Evolutionary conservation across 1,140 invertebrate species (phyloP).

Genomic region (Caenorhabditis tropicalis): DNA sequence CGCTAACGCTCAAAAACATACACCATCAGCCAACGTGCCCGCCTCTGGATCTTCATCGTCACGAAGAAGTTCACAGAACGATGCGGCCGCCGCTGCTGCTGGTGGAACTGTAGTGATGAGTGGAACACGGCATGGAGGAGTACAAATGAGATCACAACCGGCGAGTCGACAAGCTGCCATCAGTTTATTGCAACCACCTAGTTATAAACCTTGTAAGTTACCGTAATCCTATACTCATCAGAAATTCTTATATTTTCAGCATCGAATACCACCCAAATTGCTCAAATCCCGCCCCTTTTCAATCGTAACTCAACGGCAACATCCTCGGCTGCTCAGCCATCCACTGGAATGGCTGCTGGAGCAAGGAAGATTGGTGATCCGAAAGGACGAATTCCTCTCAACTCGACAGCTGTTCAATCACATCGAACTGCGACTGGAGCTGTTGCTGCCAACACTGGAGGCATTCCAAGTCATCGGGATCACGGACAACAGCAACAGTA

Average conservation of each 20-base stretch:
- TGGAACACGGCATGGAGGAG: constrained; percentile 32
- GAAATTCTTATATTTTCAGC: background rate
- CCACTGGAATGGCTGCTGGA: constrained; percentile 16
- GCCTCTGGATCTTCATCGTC: constrained; percentile 47
- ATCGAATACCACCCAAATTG: constrained; percentile 4
- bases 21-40: background rate
- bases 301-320: background rate
- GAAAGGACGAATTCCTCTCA: constrained; percentile 46
- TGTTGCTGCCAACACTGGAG: background rate
- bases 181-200: constrained; percentile 37
- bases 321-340: background rate
- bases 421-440: constrained; percentile 21
- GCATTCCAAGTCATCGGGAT: constrained; percentile 14
- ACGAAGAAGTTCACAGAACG: constrained; percentile 35
- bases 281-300: constrained; percentile 23
- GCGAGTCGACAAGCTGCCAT: constrained; percentile 21
- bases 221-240: background rate
- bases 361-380: constrained; percentile 46
- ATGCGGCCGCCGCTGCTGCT: constrained; percentile 27
- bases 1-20: constrained; percentile 31
- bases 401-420: background rate
- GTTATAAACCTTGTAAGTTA: constrained; percentile 28
- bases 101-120: constrained; percentile 4
- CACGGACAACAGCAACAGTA: constrained; percentile 25
- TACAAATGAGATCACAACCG: constrained; percentile 41